Evolutionary conservation across 2,113 vertebrate species (phyloP), one percentile per base, ranked within the genome.

Genomic region (Eclectus roratus): DNA sequence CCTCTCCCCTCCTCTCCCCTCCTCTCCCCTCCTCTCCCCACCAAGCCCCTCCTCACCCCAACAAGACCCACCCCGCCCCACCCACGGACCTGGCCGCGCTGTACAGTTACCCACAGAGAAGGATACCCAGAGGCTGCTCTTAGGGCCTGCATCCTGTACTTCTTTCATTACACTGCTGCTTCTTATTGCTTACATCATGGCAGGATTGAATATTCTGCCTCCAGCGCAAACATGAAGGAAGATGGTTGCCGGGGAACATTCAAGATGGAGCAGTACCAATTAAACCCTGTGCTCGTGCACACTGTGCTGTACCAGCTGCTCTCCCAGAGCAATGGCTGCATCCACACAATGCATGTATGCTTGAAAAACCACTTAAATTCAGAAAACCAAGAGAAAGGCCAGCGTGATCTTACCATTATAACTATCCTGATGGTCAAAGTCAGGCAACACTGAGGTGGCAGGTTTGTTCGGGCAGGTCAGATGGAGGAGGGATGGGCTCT

Each of bases 21-120:
- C n/a, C n/a, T n/a, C n/a, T n/a, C n/a, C n/a, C n/a, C n/a, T n/a
- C n/a, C n/a, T n/a, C n/a, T n/a, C n/a, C n/a, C n/a, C n/a, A n/a
- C n/a, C n/a, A n/a, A n/a, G n/a, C n/a, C n/a, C n/a, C n/a, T n/a
- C n/a, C n/a, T n/a, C n/a, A n/a, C n/a, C n/a, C n/a, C n/a, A n/a
- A n/a, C n/a, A n/a, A 37, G 37, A 37, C 37, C 37, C 37, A 23
- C 8, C 14, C 44, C n/a, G 80, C 18, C 19, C 19, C 12, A 7
- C 55, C 21, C 25, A 20, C 14, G 7, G n/a, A 1, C 17, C 12
- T 2, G 2, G 25, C 3, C 24, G 1, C 19, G 0, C 0, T 27
- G 43, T 49, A 19, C 44, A 41, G 89, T 11, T 35, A 33, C 49
- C 20, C 1, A 11, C 39, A 41, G 61, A 58, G 13, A 1, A 17